These are phyloP conservation scores for Maniola jurtina DNA, from an alignment of 1,140 invertebrate species.

Conservation along the genomic window DNA sequence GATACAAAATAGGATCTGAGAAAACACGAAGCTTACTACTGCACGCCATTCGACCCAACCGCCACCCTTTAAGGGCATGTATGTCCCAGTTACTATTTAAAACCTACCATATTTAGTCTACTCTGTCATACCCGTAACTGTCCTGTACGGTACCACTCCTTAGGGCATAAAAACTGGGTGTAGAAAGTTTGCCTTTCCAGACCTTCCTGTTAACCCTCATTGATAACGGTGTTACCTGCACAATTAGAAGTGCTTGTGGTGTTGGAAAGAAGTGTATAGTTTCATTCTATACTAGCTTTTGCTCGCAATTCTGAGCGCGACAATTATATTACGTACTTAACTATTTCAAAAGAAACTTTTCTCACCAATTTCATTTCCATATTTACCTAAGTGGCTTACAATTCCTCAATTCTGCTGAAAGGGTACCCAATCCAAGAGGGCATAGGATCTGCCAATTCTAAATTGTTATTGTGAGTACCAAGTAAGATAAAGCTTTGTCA, in stretches of 20 bases:
- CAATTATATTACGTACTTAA: no score
- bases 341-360: no score
- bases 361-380: no score
- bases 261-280: constrained; percentile 14
- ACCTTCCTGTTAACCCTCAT: constrained; percentile 30
- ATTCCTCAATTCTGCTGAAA: no score
- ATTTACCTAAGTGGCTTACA: no score
- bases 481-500: no score
- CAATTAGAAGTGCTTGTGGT: constrained; percentile 24
- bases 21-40: neutral
- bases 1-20: no score
- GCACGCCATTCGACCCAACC: neutral
- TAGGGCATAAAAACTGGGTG: constrained; percentile 24
- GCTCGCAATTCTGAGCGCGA: no score
- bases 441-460: no score
- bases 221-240: constrained; percentile 27
- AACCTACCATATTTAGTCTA: constrained; percentile 26
- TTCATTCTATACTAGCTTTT: no score
- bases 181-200: constrained; percentile 23
- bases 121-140: constrained; percentile 28
- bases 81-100: constrained; percentile 32
- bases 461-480: no score
- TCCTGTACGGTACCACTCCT: constrained; percentile 26
- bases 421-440: no score
- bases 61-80: constrained; percentile 19